Conservation (phyloP, 30 jellyfish, hydroid and myxozoan genomes). For the Cassiopea xamachana region DNA sequence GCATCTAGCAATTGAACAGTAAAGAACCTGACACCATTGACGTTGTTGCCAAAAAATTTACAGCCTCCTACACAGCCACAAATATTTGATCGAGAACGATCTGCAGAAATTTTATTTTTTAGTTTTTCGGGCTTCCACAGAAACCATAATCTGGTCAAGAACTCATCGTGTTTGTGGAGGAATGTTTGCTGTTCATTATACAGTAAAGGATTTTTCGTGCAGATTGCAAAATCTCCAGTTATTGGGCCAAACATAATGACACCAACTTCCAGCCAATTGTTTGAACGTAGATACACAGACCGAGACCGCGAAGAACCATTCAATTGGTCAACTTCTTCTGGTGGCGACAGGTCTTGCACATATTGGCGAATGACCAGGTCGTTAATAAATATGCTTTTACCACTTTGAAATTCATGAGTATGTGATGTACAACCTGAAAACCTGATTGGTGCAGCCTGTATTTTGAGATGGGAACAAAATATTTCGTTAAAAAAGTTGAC, state of each 20-base stretch:
- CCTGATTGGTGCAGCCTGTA: conserved; percentile 90
- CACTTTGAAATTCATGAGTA: conserved; percentile 45
- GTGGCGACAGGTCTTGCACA: conserved; percentile 79
- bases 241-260: conserved; percentile 88
- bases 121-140: conserved; percentile 83
- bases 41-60: conserved; percentile 88
- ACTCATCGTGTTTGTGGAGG: conserved; percentile 77
- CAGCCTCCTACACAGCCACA: conserved; percentile 99
- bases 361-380: conserved; percentile 76
- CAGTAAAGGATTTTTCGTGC: conserved; percentile 7
- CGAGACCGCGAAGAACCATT: conserved; percentile 49
- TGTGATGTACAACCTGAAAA: conserved; percentile 84
- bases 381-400: conserved; percentile 87
- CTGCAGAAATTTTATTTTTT: conserved; percentile 72
- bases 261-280: conserved; percentile 96
- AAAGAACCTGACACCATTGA: conserved; percentile 94
- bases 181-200: conserved; percentile 73
- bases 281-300: conserved; percentile 65
- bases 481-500: neutral
- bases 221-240: conserved; percentile 80
- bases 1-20: conserved; percentile 90
- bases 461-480: neutral
- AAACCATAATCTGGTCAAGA: conserved; percentile 88
- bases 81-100: conserved; percentile 75
- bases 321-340: conserved; percentile 65